Base-by-base conservation (phyloP, 1,140 invertebrate species). In the Rhopalosiphum padi region DNA sequence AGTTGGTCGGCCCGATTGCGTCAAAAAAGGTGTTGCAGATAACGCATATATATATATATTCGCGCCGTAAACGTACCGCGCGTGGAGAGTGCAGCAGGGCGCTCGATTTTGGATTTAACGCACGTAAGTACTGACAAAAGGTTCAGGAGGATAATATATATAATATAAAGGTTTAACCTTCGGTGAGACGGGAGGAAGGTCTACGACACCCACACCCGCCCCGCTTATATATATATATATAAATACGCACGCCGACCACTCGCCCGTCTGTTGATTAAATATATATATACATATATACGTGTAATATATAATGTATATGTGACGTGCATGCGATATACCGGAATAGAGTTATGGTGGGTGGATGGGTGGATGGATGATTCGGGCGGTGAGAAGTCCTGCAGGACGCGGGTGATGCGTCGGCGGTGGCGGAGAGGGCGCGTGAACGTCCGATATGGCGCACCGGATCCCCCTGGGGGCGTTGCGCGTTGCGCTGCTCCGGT, bases 381-480 rank as follows among this genome's bases (percentile, higher is more conserved):
- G 43, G 30, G 21, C 48, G 37, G 8, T 8, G 15, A 41, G 89
- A n/a, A n/a, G 87, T 48, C 48, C 11, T 35, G 48, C 46, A n/a
- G 55, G 53, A 21, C 37, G 51, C 46, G 83, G 82, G 37, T 83
- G 22, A 83, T 41, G 82, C 37, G 82, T 41, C 23, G 83, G 18
- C 18, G 41, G 68, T 2, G 53, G 60, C 30, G 48, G 90, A 35
- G 90, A 35, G 68, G 46, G 90, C 90, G 25, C 90, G 90, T 91
- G 90, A 91, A 91, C 55, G 91, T 93, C 91, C 91, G 91, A 93
- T 93, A 93, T 93, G 91, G 91, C 91, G 91, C 46, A 53, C 77
- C 68, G 77, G 91, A 93, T 93, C 91, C 91, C 91, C 91, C 68
- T 93, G 91, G 91, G 91, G 91, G 91, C 90, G 90, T 90, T n/a